Base-by-base conservation (phyloP, 2,113 vertebrate species). In the Emydura subglobosa region DNA sequence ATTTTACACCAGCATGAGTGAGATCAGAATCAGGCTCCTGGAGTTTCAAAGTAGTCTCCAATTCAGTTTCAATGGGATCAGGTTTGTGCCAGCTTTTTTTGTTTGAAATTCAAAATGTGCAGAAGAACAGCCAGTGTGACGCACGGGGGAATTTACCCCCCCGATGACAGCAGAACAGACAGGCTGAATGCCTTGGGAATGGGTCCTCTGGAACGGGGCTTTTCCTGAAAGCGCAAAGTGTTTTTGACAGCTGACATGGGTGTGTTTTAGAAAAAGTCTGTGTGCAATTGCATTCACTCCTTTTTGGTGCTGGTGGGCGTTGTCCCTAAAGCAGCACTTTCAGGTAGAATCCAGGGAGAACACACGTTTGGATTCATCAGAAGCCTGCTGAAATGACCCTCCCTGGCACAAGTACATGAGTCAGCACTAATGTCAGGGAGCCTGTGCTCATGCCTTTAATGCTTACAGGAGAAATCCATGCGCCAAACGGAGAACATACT, bases 171-270 rank as follows among this genome's bases (percentile, higher is more conserved):
- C 9, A 39, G 14, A 74, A 10, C 29, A 79, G 29, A 79, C 11
- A 47, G 53, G n/a, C 24, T 27, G 19, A 54, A 54, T 87, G 29
- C 55, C 31, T 51, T 74, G 47, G 42, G 47, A 87, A 78, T 39
- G 1, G 2, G 59, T 57, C 72, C 53, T 31, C 49, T 1, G 0
- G 4, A 44, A 16, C 19, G 47, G 31, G 0, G 0, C 27, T 44
- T 10, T 24, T 79, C 68, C 59, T 47, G 11, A 47, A 82, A 94
- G 57, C 7, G 84, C 44, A 42, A 53, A 21, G 53, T 65, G 79
- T 78, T 89, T 88, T 39, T 68, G 31, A 79, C 7, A 5, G 82
- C 83, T 89, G 74, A 22, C 27, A 83, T 39, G 51, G 53, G 80
- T n/a, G 47, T 16, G 22, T 1, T 81, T 88, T 16, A 59, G 51